Conservation (phyloP, 2,797 vertebrate genomes). For the Phoxinus dragarum region DNA sequence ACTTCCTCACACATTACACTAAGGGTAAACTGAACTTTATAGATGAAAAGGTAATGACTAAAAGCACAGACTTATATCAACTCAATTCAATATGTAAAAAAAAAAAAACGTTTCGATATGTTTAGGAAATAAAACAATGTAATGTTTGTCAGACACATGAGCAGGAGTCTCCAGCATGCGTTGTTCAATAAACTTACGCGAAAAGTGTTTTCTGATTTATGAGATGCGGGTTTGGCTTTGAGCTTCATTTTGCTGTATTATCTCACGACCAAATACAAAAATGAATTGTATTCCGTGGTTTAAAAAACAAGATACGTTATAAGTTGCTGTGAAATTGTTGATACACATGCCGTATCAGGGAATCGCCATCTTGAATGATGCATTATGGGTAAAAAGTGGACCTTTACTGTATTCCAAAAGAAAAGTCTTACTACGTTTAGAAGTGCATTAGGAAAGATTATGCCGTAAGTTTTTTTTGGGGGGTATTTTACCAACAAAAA, state of each 20-base stretch:
- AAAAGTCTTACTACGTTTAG: constrained; percentile 12
- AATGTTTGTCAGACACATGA: not conserved
- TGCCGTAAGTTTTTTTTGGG: too few species aligned
- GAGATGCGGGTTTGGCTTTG: constrained; percentile 87
- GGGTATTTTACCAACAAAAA: not conserved
- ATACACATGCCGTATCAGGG: constrained; percentile 71
- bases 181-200: constrained; percentile 81
- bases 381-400: constrained; percentile 65
- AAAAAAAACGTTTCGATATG: not conserved
- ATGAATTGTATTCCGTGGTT: not conserved
- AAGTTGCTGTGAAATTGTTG: constrained; percentile 56
- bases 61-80: not conserved
- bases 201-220: constrained; percentile 91
- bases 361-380: constrained; percentile 80
- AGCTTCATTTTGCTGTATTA: constrained; percentile 84
- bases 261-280: not conserved
- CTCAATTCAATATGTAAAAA: not conserved
- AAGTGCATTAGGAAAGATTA: not conserved
- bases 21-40: not conserved
- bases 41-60: not conserved
- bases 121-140: not conserved
- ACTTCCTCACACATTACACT: not conserved
- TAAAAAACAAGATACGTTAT: constrained; percentile 41
- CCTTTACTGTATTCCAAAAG: constrained; percentile 44
- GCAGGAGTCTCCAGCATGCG: not conserved